Base-by-base conservation (phyloP, 2,113 vertebrate genomes). In the Cyprinodon brontotheroides region DNA sequence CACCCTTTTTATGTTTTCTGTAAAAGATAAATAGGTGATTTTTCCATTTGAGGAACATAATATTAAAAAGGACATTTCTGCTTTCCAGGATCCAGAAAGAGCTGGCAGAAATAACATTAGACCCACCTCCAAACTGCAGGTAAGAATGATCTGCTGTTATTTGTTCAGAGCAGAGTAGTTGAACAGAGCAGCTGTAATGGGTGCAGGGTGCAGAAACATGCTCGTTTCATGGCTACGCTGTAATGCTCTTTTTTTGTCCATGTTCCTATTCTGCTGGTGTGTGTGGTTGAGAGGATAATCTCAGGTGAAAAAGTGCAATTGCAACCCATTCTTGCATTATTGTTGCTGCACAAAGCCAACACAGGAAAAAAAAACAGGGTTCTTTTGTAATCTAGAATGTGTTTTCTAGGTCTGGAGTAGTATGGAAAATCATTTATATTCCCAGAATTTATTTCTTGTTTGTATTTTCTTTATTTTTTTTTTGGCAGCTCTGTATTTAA, bases 111-210 rank as follows among this genome's bases (percentile, higher is more conserved):
- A 99, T 99, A 91, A 99, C 98, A 64, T 94, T 99, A 93, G 98
- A 99, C 79, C 98, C 97, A 47, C 98, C 98, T 90, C 98, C 98
- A 43, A 99, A 99, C 94, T 99, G 97, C 96, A 99, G 98, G 97
- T 99, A 94, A 96, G 96, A 45, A 57, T 57, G 72, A 9, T 9
- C 47, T 15, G 17, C 45, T 10, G 65, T 53, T 43, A 29, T 53
- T 48, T 78, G 65, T 68, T 74, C n/a, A 65, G 47, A 72, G 69
- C 40, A 0, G 37, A 37, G 39, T 75, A 68, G 13, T 14, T 37
- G 14, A 12, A 70, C 50, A 20, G 59, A 67, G 65, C 68, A 50
- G 80, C 69, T 72, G 59, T 62, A 70, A 78, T 77, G 67, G 63
- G 82, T 67, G 43, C 1, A 61, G 71, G 71, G 15, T 14, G 72